Percentiles rank a stretch among this genome's conserved stretches.
Evolutionary conservation across 2,888 invertebrate species (phyloP).

Genomic region (Eupithecia abbreviata): DNA sequence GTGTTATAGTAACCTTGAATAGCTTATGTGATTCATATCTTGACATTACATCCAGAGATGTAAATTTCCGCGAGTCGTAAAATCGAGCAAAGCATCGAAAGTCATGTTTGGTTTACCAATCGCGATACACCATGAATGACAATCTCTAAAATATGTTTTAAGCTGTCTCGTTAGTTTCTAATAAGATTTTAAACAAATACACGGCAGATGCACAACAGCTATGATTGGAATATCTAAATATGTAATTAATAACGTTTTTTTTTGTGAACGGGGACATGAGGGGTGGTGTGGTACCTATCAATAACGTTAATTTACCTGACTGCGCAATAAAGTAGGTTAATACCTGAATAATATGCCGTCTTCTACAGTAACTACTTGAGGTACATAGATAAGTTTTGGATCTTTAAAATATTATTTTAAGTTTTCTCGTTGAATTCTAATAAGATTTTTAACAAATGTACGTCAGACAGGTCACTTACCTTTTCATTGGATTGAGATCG

Average conservation of each 20-base stretch:
- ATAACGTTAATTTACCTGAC: no score
- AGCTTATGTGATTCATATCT: slow-evolving; percentile 23
- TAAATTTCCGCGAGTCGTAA: slow-evolving; percentile 39
- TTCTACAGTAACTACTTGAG: no score
- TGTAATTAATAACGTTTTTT: no score
- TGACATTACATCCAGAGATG: slow-evolving; percentile 14
- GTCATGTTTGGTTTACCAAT: slow-evolving; percentile 22
- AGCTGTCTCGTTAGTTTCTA: not conserved
- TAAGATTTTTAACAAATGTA: not conserved
- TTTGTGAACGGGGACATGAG: no score
- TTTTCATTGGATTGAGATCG: slow-evolving; percentile 67
- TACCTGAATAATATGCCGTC: no score
- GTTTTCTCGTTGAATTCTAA: not conserved
- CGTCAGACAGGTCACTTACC: slow-evolving; percentile 52
- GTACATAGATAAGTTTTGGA: not conserved
- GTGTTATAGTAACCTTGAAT: slow-evolving; percentile 29
- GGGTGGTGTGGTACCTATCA: no score
- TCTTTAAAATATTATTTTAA: not conserved
- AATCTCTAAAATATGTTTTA: not conserved
- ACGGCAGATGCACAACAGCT: not conserved
- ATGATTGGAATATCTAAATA: no score
- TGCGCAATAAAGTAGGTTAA: no score
- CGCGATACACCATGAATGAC: not conserved
- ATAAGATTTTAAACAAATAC: not conserved
- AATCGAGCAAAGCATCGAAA: slow-evolving; percentile 11